Conservation (phyloP, 2,797 vertebrate genomes). For the Oreochromis grahami region DNA sequence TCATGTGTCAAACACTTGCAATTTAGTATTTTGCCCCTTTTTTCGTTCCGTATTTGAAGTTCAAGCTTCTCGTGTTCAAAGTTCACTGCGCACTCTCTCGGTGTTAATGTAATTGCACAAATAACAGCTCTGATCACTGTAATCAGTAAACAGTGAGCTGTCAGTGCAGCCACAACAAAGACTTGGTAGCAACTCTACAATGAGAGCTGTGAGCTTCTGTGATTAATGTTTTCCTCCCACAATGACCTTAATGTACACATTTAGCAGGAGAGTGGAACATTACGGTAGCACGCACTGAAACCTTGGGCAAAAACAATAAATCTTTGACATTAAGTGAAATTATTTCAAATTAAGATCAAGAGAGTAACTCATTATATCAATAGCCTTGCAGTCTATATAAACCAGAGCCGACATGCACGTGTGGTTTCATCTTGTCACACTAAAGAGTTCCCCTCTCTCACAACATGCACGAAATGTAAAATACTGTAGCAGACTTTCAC, state of each 20-base stretch:
- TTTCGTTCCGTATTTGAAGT: not conserved
- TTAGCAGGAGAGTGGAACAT: not conserved
- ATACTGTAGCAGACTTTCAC: not conserved
- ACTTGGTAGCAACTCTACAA: not conserved
- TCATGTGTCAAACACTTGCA: not conserved
- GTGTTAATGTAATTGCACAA: not conserved
- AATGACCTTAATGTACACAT: not conserved
- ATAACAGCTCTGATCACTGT: not conserved
- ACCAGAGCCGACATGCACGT: not conserved
- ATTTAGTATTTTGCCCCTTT: not conserved
- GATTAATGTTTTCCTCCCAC: not conserved
- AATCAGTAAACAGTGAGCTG: not conserved
- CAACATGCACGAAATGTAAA: not conserved
- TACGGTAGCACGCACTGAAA: not conserved
- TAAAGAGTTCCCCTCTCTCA: not conserved
- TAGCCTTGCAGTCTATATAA: not conserved
- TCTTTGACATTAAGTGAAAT: not conserved
- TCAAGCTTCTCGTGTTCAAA: not conserved
- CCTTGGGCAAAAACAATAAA: not conserved
- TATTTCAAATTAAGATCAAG: not conserved
- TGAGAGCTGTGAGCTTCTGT: not conserved
- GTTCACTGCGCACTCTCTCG: not conserved
- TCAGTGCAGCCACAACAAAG: slow-evolving; percentile 1
- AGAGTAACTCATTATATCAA: not conserved
- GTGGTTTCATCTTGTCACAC: not conserved